These are phyloP conservation scores for Sisor rabdophorus DNA, from an alignment of 2,113 vertebrate genomes.

Conservation along the genomic window DNA sequence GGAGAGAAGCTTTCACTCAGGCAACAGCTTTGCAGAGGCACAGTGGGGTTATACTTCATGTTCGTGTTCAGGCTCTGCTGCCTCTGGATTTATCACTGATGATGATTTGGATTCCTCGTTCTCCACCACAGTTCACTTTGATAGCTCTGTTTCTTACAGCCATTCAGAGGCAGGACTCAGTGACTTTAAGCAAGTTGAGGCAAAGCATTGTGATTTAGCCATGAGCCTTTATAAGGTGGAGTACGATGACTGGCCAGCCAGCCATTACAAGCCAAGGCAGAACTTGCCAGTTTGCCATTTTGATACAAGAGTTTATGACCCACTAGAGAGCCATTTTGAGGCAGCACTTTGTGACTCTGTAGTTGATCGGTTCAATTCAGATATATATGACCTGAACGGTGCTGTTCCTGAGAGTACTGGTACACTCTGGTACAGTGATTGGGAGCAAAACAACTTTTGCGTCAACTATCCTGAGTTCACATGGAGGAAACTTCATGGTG, in stretches of 20 bases:
- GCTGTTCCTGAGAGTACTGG: background rate
- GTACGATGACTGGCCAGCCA: too few relatives aligned
- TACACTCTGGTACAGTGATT: background rate
- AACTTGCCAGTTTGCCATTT: background rate
- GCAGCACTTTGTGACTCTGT: background rate
- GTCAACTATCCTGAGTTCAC: slow-evolving; percentile 65
- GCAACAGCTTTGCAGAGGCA: background rate
- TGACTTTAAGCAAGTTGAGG: background rate
- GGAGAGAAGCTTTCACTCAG: slow-evolving; percentile 40
- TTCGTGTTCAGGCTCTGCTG: slow-evolving; percentile 18
- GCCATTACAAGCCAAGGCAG: too few relatives aligned
- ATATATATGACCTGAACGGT: slow-evolving; percentile 18
- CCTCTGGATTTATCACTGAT: slow-evolving; percentile 22
- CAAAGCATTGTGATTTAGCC: background rate
- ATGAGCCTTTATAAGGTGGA: too few relatives aligned
- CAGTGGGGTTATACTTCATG: slow-evolving; percentile 29
- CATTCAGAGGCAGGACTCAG: background rate
- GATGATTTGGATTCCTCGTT: slow-evolving; percentile 19
- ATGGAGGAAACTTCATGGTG: slow-evolving; percentile 71
- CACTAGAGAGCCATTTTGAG: background rate
- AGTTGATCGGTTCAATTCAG: background rate
- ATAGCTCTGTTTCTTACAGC: background rate
- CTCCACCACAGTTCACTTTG: slow-evolving; percentile 6
- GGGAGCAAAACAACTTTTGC: slow-evolving; percentile 17
- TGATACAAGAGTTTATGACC: background rate